Evolutionary conservation across 2,888 invertebrate genomes (phyloP), one percentile per base, ranked within the genome.

Genomic region (Kryphioiulus occultus): DNA sequence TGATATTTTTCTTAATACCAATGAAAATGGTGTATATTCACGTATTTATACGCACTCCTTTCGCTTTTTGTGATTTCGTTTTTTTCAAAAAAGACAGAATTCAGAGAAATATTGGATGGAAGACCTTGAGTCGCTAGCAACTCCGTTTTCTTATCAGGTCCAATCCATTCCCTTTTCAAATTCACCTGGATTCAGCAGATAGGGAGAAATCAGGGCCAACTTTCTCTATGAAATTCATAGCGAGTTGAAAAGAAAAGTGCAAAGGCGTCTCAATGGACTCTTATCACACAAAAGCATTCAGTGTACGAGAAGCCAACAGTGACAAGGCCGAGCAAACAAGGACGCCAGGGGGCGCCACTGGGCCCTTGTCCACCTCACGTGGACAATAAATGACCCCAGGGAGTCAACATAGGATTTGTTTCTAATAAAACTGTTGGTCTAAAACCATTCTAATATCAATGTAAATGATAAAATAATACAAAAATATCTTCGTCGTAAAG

Each of bases 181-280:
- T 53, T 53, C 53, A 53, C 53, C 53, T 53, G 53, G 53, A 53
- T 53, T 53, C 53, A 19, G 53, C 53, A 19, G 53, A 53, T 53
- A 53, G 19, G 5, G 53, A 53, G 53, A 53, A 15, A 53, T 19
- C 53, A 53, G 53, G 53, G 53, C 53, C 17, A 53, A 53, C 53
- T 53, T 53, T 53, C 53, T 53, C 53, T 53, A 53, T 53, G 53
- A 53, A 53, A 53, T 53, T 53, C 53, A 53, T 53, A 53, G 53
- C 15, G 19, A 53, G 19, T 19, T 53, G 53, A 53, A 53, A 2
- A 53, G 53, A 15, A 53, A 19, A 53, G 53, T 19, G 53, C 53
- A 53, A 53, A 53, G 53, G 53, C 53, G 53, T 53, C 53, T 53
- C 53, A 53, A 53, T 53, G 53, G 53, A 19, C 53, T 53, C 53